These are phyloP conservation scores for Caenorhabditis macrosperma DNA, from an alignment of 2,888 invertebrate genomes.

Conservation along the genomic window DNA sequence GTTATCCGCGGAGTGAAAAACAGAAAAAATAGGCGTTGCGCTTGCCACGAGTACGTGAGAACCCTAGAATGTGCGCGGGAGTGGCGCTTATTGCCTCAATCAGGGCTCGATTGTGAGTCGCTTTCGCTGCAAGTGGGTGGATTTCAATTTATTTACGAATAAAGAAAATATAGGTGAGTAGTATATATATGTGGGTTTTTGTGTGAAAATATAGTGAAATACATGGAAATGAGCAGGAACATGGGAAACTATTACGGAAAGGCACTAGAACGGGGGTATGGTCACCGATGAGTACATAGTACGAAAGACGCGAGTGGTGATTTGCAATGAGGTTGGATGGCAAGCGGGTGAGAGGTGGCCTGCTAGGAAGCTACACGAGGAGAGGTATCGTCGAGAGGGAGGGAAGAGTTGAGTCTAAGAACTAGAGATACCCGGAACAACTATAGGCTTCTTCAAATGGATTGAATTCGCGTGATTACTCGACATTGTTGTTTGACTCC, in stretches of 20 bases:
- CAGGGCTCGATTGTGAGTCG: slow-evolving; percentile 19
- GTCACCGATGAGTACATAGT: slow-evolving; percentile 44
- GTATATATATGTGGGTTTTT: not conserved
- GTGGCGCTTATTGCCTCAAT: not conserved
- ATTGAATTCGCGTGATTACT: not conserved
- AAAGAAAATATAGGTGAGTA: slow-evolving; percentile 1
- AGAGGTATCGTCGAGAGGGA: slow-evolving; percentile 9
- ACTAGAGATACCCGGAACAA: slow-evolving; percentile 36
- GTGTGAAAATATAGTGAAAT: not conserved
- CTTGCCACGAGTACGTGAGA: slow-evolving; percentile 36
- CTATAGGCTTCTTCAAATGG: not conserved
- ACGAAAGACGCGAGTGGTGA: slow-evolving; percentile 26
- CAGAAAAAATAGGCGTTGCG: not conserved
- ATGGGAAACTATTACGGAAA: slow-evolving; percentile 13
- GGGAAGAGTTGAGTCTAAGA: slow-evolving; percentile 3
- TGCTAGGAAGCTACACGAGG: slow-evolving; percentile 6
- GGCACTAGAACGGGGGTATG: slow-evolving; percentile 35
- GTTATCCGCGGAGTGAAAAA: slow-evolving; percentile 9
- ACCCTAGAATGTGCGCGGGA: not conserved
- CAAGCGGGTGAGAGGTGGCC: slow-evolving; percentile 18
- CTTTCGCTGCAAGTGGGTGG: not conserved
- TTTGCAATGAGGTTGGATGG: slow-evolving; percentile 29
- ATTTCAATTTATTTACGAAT: slow-evolving; percentile 10
- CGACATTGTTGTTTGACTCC: slow-evolving; percentile 68
- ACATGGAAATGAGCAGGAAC: not conserved